Base-by-base conservation (phyloP, 2,797 vertebrate genomes). In the Poeciliopsis presidionis region DNA sequence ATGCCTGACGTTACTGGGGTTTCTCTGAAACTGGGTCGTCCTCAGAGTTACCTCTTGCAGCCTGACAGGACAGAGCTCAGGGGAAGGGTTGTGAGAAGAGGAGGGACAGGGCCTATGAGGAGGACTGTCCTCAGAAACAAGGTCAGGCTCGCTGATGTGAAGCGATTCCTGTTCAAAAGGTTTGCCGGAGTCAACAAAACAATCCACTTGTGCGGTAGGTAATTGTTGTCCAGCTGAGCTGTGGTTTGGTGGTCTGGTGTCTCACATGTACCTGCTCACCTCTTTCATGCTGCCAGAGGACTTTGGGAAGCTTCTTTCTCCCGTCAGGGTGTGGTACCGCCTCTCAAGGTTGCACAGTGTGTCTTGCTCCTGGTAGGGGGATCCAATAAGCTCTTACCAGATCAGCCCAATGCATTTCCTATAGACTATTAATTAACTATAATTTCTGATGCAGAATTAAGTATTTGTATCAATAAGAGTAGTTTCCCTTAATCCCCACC, bases 351-450 rank as follows among this genome's bases (percentile, higher is more conserved):
- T 80, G 9, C 91, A 72, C 46, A 99, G 87, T 72, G 94, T 95
- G 89, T 99, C 97, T 86, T 98, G 98, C 88, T 99, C 98, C 98
- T 99, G 51, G 36, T 77, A 82, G 30, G 74, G 53, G 77, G 30
- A 82, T 51, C 28, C 65, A 85, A 63, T n/a, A 81, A 45, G 14
- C 22, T 28, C 8, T 5, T 2, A 71, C 9, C 22, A 67, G 1
- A 4, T 14, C 39, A 53, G 22, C 22, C 51, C 51, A 53, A 25
- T 53, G 51, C 51, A 9, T 53, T 53, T 25, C 22, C 22, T 25
- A 25, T 53, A 53, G 22, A 53, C 51, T 53, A 25, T 25, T 25
- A 36, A 39, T 65, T 22, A 67, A 22, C 63, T 41, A 41, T 39
- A 39, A 22, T 41, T 39, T 39, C 20, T 22, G 18, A 22, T 20